Evolutionary conservation across 2,113 vertebrate genomes (phyloP).

Genomic region (Natator depressus): DNA sequence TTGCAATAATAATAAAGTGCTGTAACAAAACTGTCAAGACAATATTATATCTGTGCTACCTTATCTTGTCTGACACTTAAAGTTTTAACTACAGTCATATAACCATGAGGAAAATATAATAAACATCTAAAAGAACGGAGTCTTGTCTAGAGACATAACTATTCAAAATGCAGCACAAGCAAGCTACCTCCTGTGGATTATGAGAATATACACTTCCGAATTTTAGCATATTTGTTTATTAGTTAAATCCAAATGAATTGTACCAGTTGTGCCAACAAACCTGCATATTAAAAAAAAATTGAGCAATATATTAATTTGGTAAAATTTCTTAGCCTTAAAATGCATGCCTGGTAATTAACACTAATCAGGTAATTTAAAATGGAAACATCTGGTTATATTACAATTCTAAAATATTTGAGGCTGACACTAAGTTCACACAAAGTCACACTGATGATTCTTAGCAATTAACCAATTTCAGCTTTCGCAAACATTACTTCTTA

Average conservation of each 20-base stretch:
- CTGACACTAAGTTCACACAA: not conserved
- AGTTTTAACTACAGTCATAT: not conserved
- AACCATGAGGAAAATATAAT: not conserved
- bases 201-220: not conserved
- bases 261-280: not conserved
- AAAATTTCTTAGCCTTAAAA: not conserved
- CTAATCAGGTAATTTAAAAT: not conserved
- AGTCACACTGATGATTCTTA: slow-evolving; percentile 2
- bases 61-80: not conserved
- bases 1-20: not conserved
- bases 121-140: not conserved
- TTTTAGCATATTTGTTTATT: not conserved
- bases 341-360: not conserved
- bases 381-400: slow-evolving; percentile 29
- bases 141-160: not conserved
- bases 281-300: not conserved
- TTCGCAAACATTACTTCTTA: slow-evolving; percentile 38
- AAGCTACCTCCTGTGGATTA: not conserved
- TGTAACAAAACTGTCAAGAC: not conserved
- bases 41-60: not conserved
- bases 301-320: not conserved
- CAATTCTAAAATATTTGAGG: not conserved
- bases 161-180: not conserved
- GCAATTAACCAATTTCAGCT: slow-evolving; percentile 7
- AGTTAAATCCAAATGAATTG: not conserved